Evolutionary conservation across 2,888 invertebrate genomes (phyloP), one percentile per base, ranked within the genome.

Genomic region (Harpagoxenus sublaevis): DNA sequence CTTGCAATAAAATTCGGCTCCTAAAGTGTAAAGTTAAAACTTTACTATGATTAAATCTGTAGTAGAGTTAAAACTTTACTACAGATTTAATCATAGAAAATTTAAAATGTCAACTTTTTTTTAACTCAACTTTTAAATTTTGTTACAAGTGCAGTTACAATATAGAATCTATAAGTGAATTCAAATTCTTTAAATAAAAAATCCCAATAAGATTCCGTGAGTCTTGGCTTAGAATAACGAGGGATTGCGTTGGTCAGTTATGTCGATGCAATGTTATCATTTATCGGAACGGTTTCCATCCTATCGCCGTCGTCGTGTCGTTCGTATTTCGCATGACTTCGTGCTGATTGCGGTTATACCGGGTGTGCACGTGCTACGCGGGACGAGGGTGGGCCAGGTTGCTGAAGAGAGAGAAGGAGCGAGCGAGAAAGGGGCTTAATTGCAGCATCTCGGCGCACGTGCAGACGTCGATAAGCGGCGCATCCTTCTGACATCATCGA

Each of bases 381-480:
- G 42, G 73, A 84, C 66, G 63, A 83, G 77, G 68, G 71, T 75
- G 77, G 66, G 31, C 35, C 65, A 66, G 77, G 42, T 35, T 42
- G n/a, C 18, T 15, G 23, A 35, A 60, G 70, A 82, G 73, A 63
- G 65, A 83, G 68, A 84, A 28, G 81, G 65, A 28, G 8, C 3
- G 71, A 85, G 70, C 35, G 62, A 83, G 60, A 79, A 42, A 74
- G 65, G 74, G 73, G 68, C 74, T 90, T 90, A 90, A 90, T 90
- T 90, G 90, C 90, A 68, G 88, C 88, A 90, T 89, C 89, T 85
- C 88, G 75, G 88, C 89, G 89, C 90, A 90, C 90, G 90, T 90
- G 90, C 89, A 89, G 87, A 88, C 90, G 85, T 88, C 87, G 89
- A 90, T 90, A 90, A 90, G 86, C 85, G 85, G 74, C 82, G 68